phyloP scores from a whole-genome alignment of 1,140 invertebrate species.

The Bilobella aurantiaca region DNA sequence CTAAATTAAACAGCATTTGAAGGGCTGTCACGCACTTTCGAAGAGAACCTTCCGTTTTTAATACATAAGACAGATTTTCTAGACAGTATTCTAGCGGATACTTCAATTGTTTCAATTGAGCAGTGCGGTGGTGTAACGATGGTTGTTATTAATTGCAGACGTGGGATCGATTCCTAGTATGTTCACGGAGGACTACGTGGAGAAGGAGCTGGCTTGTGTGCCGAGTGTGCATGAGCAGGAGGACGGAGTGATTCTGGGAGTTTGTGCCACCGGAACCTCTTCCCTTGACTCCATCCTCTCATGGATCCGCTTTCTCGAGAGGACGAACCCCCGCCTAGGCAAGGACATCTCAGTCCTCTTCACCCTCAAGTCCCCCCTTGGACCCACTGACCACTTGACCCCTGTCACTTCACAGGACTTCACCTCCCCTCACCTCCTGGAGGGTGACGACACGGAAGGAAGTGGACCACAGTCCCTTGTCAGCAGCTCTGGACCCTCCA shows the following conservation, averaged over 20 bases:
- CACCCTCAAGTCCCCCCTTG: constrained; percentile 46
- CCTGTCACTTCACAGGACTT: background rate
- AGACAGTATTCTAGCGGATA: too few species aligned
- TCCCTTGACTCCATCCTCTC: constrained; percentile 78
- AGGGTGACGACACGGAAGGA: background rate
- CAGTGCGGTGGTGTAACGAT: too few species aligned
- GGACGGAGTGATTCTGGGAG: constrained; percentile 76
- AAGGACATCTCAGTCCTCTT: constrained; percentile 68
- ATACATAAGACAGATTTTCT: too few species aligned
- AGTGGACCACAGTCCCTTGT: background rate
- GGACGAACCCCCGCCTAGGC: constrained; percentile 59
- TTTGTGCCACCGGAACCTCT: constrained; percentile 82
- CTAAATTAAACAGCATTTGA: background rate
- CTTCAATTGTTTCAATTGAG: too few species aligned
- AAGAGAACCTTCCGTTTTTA: too few species aligned
- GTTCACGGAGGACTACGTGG: constrained; percentile 37
- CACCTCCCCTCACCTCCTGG: background rate
- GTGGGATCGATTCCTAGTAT: constrained; percentile 42
- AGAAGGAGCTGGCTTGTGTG: constrained; percentile 30
- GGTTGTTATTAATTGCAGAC: constrained; percentile 53
- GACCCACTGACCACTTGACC: constrained; percentile 33
- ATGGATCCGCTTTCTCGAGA: constrained; percentile 79
- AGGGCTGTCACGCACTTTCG: too few species aligned
- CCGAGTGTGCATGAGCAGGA: constrained; percentile 79
- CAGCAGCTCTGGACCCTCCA: background rate